Evolutionary conservation across 2,797 vertebrate genomes (phyloP).

Genomic region (Lacerta viridis): DNA sequence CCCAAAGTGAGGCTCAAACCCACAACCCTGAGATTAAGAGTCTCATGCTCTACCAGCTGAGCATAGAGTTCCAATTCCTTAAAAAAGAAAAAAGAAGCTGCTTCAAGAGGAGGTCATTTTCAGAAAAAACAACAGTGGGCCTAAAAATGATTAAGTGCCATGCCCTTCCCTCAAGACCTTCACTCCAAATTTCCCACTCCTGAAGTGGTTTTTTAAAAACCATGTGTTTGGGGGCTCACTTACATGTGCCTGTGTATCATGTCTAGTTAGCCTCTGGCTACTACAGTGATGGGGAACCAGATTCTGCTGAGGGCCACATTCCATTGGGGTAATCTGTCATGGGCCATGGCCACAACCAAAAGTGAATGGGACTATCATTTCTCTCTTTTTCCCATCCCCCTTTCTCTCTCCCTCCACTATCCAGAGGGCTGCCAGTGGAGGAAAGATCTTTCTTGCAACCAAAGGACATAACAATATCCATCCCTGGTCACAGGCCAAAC

Average conservation of each 20-base stretch:
- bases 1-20: too few species aligned
- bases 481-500: background rate
- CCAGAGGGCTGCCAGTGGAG: too few species aligned
- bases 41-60: too few species aligned
- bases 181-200: background rate
- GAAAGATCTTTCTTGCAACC: too few species aligned
- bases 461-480: background rate
- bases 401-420: too few species aligned
- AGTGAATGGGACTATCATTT: too few species aligned
- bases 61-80: background rate
- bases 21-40: too few species aligned
- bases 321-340: too few species aligned
- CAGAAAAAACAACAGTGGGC: too few species aligned
- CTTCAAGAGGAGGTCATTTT: background rate
- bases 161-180: too few species aligned
- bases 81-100: background rate
- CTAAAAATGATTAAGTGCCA: background rate
- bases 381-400: too few species aligned
- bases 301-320: background rate
- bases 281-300: background rate
- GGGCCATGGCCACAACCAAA: too few species aligned
- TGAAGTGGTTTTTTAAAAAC: background rate
- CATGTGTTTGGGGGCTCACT: background rate
- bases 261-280: background rate
- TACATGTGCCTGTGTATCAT: background rate